Conservation (phyloP, 2,797 vertebrate genomes). For the Hypotaenidia okinawae region DNA sequence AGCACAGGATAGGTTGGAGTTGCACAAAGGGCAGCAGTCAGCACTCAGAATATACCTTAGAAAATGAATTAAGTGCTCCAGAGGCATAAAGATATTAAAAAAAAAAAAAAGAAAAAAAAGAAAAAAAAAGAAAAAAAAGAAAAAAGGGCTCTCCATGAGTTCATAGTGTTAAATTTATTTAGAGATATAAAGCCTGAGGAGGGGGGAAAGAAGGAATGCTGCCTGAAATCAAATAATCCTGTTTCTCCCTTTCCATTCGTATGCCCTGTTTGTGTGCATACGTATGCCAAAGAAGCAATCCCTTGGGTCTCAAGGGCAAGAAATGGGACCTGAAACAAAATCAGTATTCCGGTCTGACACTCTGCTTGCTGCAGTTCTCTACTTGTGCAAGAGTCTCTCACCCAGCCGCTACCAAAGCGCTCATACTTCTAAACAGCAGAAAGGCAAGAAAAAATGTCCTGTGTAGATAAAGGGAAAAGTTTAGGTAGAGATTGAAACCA, state of each 20-base stretch:
- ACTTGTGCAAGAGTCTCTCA: constrained; percentile 41
- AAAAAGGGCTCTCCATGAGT: neutral
- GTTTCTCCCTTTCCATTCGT: neutral
- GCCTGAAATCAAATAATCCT: neutral
- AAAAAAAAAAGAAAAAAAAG: no score
- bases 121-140: neutral
- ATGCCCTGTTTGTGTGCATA: neutral
- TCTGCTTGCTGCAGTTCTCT: constrained; percentile 29
- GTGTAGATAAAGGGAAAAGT: constrained; percentile 64
- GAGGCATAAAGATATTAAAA: neutral
- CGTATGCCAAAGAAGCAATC: neutral
- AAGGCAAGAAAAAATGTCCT: constrained; percentile 64
- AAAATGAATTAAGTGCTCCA: constrained; percentile 23
- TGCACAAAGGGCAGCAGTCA: constrained; percentile 37
- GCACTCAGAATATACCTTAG: constrained; percentile 35
- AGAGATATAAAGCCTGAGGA: neutral
- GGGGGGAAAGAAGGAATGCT: neutral
- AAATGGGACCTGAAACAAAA: constrained; percentile 67
- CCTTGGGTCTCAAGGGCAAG: constrained; percentile 30
- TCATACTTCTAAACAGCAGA: constrained; percentile 32
- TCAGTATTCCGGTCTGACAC: constrained; percentile 26
- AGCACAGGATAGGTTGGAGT: neutral
- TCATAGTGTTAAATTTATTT: constrained; percentile 4
- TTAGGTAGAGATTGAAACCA: constrained; percentile 62
- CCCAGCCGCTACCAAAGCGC: neutral